These are phyloP conservation scores for Slavum lentiscoides DNA, from an alignment of 2,888 invertebrate genomes.

Conservation along the genomic window DNA sequence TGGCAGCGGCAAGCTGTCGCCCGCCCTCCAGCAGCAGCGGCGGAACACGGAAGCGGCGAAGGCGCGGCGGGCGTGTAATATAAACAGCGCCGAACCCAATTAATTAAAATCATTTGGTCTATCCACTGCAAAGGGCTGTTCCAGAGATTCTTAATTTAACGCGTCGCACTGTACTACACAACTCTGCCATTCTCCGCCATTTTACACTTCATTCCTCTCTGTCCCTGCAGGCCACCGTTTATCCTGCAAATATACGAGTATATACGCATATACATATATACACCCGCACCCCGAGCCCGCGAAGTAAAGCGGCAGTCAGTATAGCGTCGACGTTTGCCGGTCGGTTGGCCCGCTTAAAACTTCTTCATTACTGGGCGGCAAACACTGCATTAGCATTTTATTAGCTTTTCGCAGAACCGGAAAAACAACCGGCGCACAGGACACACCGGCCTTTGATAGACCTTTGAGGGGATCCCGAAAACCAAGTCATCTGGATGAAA, in stretches of 20 bases:
- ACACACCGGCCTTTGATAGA: conserved; percentile 51
- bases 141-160: conserved; percentile 43
- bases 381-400: conserved; percentile 58
- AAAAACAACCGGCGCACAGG: conserved; percentile 46
- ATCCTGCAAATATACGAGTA: neutral
- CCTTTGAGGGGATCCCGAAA: conserved; percentile 51
- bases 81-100: conserved; percentile 49
- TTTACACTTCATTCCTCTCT: neutral
- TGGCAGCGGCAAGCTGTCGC: neutral
- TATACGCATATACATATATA: too few relatives aligned
- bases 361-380: conserved; percentile 50
- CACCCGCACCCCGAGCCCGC: neutral
- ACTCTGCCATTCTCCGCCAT: neutral
- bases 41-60: neutral
- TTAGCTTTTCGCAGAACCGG: conserved; percentile 56
- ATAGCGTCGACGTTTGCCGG: conserved; percentile 4
- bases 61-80: conserved; percentile 17
- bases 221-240: neutral
- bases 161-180: neutral
- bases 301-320: neutral
- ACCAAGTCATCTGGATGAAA: conserved; percentile 49
- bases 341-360: conserved; percentile 39
- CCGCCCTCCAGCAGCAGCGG: too few relatives aligned
- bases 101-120: conserved; percentile 50
- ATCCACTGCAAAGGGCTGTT: conserved; percentile 29